Percentiles rank a stretch among this genome's conserved stretches.
Conservation (phyloP, 2,797 vertebrate genomes). For the Phylloscopus collybita region DNA sequence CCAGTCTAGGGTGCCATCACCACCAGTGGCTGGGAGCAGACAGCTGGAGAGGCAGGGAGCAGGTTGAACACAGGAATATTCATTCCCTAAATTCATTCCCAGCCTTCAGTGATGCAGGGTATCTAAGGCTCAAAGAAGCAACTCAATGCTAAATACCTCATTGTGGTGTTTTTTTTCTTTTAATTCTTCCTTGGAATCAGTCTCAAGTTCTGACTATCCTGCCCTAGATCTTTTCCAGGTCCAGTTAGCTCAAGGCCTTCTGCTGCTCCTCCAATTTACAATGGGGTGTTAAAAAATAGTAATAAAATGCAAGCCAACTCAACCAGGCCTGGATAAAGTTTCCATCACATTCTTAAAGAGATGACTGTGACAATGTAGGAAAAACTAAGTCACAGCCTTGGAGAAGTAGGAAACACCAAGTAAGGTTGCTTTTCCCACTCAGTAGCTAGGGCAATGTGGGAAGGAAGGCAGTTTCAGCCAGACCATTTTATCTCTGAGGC, state of each 20-base stretch:
- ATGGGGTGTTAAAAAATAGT: neutral
- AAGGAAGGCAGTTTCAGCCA: conserved; percentile 46
- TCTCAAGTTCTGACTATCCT: neutral
- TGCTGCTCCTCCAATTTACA: neutral
- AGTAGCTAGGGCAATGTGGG: conserved; percentile 14
- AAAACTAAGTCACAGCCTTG: conserved; percentile 21
- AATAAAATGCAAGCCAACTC: neutral
- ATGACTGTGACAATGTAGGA: neutral
- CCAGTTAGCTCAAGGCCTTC: neutral
- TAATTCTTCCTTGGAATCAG: neutral
- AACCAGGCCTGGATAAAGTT: neutral
- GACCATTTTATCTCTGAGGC: conserved; percentile 45
- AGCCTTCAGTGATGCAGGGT: rapidly evolving
- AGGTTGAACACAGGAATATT: neutral
- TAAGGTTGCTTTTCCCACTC: conserved; percentile 4
- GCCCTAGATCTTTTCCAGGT: neutral
- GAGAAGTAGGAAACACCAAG: conserved; percentile 30
- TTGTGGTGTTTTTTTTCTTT: neutral
- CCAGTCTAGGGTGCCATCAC: neutral
- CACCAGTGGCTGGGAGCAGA: neutral
- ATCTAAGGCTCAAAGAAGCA: neutral
- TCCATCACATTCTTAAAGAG: neutral
- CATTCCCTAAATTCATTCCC: neutral
- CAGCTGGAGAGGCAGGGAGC: neutral
- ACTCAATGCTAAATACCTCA: neutral